A percentile compares a stretch with the other conserved stretches of the same genome.
phyloP scores from a whole-genome alignment of 1,140 invertebrate genomes.

The Drosophila neocordata region DNA sequence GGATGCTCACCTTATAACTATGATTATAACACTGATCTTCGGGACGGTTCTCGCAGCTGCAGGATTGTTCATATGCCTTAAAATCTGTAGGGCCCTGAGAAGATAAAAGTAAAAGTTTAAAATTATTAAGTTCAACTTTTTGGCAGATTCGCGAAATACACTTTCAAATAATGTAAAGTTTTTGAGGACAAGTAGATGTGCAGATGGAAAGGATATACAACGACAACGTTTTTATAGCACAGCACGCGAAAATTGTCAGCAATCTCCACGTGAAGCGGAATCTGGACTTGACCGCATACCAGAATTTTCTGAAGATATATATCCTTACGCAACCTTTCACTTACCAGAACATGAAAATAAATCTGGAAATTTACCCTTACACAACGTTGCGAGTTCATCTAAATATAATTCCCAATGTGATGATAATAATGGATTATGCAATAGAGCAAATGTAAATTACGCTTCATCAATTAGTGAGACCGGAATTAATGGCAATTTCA shows the following conservation, averaged over 20 bases:
- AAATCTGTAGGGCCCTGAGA: constrained; percentile 82
- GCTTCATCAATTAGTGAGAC: constrained; percentile 68
- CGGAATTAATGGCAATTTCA: constrained; percentile 35
- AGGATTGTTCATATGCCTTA: constrained; percentile 84
- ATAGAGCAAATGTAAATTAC: constrained; percentile 58
- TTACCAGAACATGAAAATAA: constrained; percentile 85
- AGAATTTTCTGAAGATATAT: constrained; percentile 86
- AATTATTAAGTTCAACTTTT: neutral
- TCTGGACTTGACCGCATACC: constrained; percentile 85
- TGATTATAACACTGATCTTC: constrained; percentile 83
- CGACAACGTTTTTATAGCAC: constrained; percentile 85
- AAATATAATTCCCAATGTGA: constrained; percentile 52
- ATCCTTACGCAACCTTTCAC: constrained; percentile 87
- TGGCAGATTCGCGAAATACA: constrained; percentile 50
- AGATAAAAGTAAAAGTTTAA: neutral
- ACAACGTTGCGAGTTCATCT: constrained; percentile 51
- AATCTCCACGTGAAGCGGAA: constrained; percentile 84
- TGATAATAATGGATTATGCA: constrained; percentile 52
- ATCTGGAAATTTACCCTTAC: constrained; percentile 62
- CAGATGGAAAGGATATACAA: constrained; percentile 76
- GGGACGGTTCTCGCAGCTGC: constrained; percentile 83
- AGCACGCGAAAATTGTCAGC: constrained; percentile 84
- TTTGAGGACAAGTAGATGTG: constrained; percentile 29
- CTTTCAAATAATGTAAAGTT: constrained; percentile 47
- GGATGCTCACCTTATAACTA: constrained; percentile 84